These are phyloP conservation scores for Addax nasomaculatus DNA, from an alignment of 2,113 vertebrate species.

Conservation along the genomic window DNA sequence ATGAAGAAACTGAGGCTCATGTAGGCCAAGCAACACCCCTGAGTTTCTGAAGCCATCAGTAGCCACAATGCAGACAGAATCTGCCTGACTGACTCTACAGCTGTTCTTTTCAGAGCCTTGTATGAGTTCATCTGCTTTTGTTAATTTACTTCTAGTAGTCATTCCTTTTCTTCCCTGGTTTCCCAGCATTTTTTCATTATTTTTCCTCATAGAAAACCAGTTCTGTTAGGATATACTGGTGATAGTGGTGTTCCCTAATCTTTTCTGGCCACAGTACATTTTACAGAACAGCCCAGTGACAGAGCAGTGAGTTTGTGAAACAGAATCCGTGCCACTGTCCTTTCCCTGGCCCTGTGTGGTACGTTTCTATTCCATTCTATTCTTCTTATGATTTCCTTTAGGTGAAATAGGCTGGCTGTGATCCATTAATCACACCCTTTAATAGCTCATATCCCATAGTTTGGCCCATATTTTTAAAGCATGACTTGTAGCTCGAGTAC, in stretches of 20 bases:
- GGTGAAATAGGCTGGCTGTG: background rate
- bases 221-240: background rate
- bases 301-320: background rate
- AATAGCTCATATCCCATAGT: background rate
- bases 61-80: background rate
- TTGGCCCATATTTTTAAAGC: background rate
- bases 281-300: background rate
- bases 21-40: background rate
- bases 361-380: background rate
- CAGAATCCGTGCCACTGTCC: accelerated
- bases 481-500: background rate
- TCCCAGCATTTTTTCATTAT: background rate
- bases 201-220: background rate
- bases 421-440: background rate
- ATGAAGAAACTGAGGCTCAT: background rate
- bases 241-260: background rate
- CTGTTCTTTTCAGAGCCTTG: background rate
- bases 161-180: background rate
- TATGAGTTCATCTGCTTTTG: background rate
- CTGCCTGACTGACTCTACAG: background rate
- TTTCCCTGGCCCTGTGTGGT: background rate
- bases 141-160: background rate
- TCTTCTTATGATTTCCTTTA: background rate
- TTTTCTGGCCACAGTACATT: background rate
- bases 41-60: background rate